Percentiles rank a stretch among this genome's conserved stretches.
These are phyloP conservation scores for Meloe dianella DNA, from an alignment of 2,888 invertebrate genomes.

Conservation along the genomic window DNA sequence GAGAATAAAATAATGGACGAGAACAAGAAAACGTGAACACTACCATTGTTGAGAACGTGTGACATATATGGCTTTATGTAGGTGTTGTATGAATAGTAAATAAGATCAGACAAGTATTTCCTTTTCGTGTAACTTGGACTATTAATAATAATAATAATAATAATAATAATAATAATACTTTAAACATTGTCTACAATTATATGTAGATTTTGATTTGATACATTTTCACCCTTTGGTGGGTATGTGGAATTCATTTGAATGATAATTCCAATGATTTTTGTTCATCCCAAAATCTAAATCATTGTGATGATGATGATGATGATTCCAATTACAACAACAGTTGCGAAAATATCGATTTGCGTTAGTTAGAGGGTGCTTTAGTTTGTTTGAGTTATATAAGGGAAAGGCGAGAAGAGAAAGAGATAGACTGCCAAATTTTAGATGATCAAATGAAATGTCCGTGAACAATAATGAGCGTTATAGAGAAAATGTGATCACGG, in stretches of 20 bases:
- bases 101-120: slow-evolving; percentile 10
- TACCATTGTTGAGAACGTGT: slow-evolving; percentile 3
- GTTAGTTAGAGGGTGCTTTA: slow-evolving; percentile 10
- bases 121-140: slow-evolving; percentile 5
- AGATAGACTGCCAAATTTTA: not conserved
- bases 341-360: not conserved
- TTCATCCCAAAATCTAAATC: no score
- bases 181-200: not conserved
- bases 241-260: no score
- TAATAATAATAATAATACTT: slow-evolving; percentile 2
- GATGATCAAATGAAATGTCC: slow-evolving; percentile 3
- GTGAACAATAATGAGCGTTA: not conserved
- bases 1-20: not conserved
- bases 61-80: slow-evolving; percentile 12
- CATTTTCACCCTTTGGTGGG: not conserved
- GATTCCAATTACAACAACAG: not conserved
- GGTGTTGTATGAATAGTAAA: slow-evolving; percentile 13
- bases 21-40: not conserved
- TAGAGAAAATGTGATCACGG: not conserved
- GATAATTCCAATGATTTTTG: no score
- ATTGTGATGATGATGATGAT: no score
- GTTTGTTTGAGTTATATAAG: not conserved
- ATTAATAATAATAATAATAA: slow-evolving; percentile 8
- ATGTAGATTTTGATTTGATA: not conserved
- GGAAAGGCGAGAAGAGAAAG: slow-evolving; percentile 1